Conservation (phyloP, 1,140 invertebrate genomes). For the Phocides pigmalion region DNA sequence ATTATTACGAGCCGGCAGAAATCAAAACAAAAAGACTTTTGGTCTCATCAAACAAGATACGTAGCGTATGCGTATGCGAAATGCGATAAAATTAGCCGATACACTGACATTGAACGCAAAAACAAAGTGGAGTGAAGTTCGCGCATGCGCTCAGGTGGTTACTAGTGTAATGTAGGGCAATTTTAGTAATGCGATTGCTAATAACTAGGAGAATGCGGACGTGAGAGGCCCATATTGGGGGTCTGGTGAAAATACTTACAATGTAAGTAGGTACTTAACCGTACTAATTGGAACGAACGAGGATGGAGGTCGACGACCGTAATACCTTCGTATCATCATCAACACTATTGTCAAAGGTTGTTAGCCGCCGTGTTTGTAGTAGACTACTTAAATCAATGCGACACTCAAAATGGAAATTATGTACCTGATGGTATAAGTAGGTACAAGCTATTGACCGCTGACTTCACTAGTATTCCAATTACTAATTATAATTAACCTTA, state of each 20-base stretch:
- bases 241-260: constrained; percentile 39
- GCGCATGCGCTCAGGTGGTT: constrained; percentile 69
- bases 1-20: constrained; percentile 56
- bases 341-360: constrained; percentile 41
- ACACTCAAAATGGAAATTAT: no score
- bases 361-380: constrained; percentile 41
- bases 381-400: background rate
- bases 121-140: constrained; percentile 69
- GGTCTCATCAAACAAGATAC: constrained; percentile 71
- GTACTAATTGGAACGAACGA: constrained; percentile 53
- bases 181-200: constrained; percentile 58
- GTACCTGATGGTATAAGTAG: no score
- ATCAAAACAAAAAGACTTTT: constrained; percentile 77
- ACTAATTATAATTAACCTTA: no score
- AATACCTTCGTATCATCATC: constrained; percentile 41
- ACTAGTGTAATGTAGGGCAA: constrained; percentile 52
- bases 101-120: constrained; percentile 81
- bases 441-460: no score
- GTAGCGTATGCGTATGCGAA: constrained; percentile 58
- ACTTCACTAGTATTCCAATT: no score
- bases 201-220: constrained; percentile 44
- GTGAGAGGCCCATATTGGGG: constrained; percentile 54
- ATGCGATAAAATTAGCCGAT: constrained; percentile 80
- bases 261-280: constrained; percentile 26
- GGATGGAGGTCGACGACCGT: constrained; percentile 61